phyloP scores from a whole-genome alignment of 2,113 vertebrate genomes.

The Athene cunicularia region DNA sequence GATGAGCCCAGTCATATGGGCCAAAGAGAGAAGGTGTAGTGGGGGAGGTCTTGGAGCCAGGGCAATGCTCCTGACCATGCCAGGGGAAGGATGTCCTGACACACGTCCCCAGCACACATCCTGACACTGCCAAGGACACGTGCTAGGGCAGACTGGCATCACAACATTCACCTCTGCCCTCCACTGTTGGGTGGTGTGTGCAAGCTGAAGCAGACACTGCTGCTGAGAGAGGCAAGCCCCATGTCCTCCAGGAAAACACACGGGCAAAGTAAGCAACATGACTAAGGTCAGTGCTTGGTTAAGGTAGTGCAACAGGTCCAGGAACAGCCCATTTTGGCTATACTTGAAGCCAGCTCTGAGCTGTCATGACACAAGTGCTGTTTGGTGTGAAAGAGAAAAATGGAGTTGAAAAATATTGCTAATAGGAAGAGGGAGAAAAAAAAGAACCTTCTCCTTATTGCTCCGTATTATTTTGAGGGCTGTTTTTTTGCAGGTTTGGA shows the following conservation, averaged over 20 bases:
- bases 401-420: neutral
- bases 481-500: neutral
- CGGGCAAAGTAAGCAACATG: neutral
- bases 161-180: too few species aligned
- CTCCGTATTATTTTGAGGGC: conserved; percentile 34
- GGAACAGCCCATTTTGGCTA: neutral
- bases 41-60: neutral
- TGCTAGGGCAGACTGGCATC: neutral
- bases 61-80: neutral
- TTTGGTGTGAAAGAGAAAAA: neutral
- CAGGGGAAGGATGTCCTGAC: neutral
- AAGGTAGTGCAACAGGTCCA: neutral
- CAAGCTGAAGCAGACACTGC: neutral
- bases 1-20: neutral
- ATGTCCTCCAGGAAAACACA: neutral
- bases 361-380: neutral
- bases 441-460: neutral
- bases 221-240: neutral
- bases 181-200: accelerated
- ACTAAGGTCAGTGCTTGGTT: neutral
- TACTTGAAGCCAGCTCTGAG: neutral
- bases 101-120: neutral
- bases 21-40: neutral
- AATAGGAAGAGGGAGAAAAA: neutral
- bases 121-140: neutral